Conservation (phyloP, 2,113 vertebrate species). For the Nerophis ophidion region DNA sequence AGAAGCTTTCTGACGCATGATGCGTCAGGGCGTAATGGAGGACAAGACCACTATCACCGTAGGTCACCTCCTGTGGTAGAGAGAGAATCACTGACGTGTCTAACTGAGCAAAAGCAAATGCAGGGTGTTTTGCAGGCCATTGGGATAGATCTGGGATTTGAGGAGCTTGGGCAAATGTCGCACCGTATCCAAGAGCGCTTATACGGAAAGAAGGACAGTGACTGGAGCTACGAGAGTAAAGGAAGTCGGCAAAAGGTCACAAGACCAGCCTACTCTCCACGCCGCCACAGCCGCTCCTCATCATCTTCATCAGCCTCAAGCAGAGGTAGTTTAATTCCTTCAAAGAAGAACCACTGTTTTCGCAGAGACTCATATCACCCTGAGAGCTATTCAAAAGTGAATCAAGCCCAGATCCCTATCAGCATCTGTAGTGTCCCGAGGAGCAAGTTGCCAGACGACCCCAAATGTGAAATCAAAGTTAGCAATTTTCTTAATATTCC, state of each 20-base stretch:
- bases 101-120: conserved; percentile 56
- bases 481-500: conserved; percentile 2
- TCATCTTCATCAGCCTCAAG: conserved; percentile 27
- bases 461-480: conserved; percentile 7
- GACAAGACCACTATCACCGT: conserved; percentile 11
- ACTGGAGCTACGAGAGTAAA: not conserved
- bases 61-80: conserved; percentile 25
- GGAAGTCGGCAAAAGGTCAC: conserved; percentile 19
- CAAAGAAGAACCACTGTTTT: not conserved
- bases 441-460: conserved; percentile 3
- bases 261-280: not conserved
- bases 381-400: conserved; percentile 2
- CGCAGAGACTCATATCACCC: conserved; percentile 16
- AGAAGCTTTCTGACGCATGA: conserved; percentile 10
- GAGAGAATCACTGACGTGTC: conserved; percentile 9
- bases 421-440: not conserved
- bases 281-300: conserved; percentile 26
- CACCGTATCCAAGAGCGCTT: conserved; percentile 59
- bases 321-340: conserved; percentile 31
- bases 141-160: conserved; percentile 56
- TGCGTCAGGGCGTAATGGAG: not conserved
- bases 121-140: conserved; percentile 58
- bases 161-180: conserved; percentile 63
- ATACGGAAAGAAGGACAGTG: conserved; percentile 50
- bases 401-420: not conserved